Base-by-base conservation (phyloP, 2,888 invertebrate genomes). In the Drosophila parthenogenetica region DNA sequence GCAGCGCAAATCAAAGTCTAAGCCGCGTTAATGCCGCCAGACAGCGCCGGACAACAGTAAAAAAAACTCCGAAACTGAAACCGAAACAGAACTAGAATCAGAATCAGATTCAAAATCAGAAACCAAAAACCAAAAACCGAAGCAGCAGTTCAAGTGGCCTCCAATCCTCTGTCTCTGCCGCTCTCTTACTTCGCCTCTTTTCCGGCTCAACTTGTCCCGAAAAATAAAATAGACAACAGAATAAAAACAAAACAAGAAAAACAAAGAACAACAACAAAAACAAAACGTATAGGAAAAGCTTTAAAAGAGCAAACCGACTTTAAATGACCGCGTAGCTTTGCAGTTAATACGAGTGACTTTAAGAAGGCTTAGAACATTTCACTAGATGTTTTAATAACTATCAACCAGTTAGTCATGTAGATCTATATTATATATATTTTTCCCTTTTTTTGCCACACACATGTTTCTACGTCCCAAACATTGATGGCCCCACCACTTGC, bases 1-100 rank as follows among this genome's bases (percentile, higher is more conserved):
- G 83, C 76, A 78, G 74, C 64, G 65, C 78, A 82, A 85, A 80
- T 85, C 83, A 85, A 69, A 80, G 81, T 69, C 63, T 77, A 66
- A 73, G 74, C 77, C 70, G 32, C 39, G 48, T 40, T 76, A 69
- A 73, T 69, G 62, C 73, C 46, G 58, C 48, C 77, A 69, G 69
- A 76, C 75, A 79, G 58, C 63, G 50, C 45, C 69, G 50, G 58
- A 65, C 58, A 61, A 13, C 40, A 50, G 29, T 14, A 45, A 57
- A 22, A 45, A 57, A 70, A 66, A 58, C 46, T 35, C 64, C 48
- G 67, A 66, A 69, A 58, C 79, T 50, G 55, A 77, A 73, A 50
- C 73, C 51, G 57, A 58, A 71, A 39, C 55, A 51, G 60, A 63
- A 49, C 35, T 63, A 54, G 43, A 65, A 51, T 14, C 71, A 71